A percentile compares a stretch with the other conserved stretches of the same genome.
phyloP scores from a whole-genome alignment of 2,888 invertebrate species.

The Empis stercorea region DNA sequence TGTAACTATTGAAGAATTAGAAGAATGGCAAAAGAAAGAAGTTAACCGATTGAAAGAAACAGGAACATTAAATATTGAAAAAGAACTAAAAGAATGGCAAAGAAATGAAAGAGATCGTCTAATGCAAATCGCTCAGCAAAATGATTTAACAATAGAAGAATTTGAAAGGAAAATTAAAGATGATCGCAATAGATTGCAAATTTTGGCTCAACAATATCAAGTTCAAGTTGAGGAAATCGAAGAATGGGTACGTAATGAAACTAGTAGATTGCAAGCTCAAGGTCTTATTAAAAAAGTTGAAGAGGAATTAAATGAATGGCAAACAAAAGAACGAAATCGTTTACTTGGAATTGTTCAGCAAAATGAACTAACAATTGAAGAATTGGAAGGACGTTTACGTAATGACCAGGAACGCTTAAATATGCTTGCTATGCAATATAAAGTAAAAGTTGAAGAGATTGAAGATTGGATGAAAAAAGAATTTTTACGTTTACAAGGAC shows the following conservation, averaged over 20 bases:
- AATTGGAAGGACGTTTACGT: conserved; percentile 27
- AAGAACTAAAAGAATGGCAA: conserved; percentile 29
- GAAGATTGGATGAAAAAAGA: conserved; percentile 31
- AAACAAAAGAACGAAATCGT: conserved; percentile 28
- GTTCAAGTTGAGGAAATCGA: conserved; percentile 31
- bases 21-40: conserved; percentile 30
- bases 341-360: conserved; percentile 23
- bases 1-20: conserved; percentile 29
- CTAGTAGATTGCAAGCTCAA: conserved; percentile 25
- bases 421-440: conserved; percentile 26
- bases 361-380: conserved; percentile 26
- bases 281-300: conserved; percentile 29
- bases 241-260: conserved; percentile 28
- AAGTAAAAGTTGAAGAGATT: conserved; percentile 27
- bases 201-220: conserved; percentile 27
- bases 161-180: conserved; percentile 27
- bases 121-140: conserved; percentile 23
- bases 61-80: conserved; percentile 19
- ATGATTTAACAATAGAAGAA: conserved; percentile 30
- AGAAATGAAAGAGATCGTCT: conserved; percentile 23
- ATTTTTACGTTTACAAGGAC: conserved; percentile 22
- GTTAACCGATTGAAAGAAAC: conserved; percentile 26
- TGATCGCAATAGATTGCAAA: conserved; percentile 25
- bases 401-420: conserved; percentile 26
- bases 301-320: conserved; percentile 27